phyloP scores from a whole-genome alignment of 2,113 vertebrate species.

The Plotosus lineatus region DNA sequence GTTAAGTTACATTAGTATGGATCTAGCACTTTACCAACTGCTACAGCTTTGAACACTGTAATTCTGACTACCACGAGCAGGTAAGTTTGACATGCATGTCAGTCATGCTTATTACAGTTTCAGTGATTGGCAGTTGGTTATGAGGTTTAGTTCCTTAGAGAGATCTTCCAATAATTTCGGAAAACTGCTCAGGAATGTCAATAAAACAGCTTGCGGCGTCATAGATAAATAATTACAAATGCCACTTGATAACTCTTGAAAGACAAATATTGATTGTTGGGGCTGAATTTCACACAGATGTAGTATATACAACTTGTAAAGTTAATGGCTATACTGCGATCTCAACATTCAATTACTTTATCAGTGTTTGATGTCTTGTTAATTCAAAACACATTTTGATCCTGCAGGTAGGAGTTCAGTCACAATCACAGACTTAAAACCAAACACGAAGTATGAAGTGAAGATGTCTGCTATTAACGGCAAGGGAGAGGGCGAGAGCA shows the following conservation, averaged over 20 bases:
- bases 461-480: conserved; percentile 92
- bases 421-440: conserved; percentile 85
- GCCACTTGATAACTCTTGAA: not conserved
- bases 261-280: not conserved
- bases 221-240: not conserved
- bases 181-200: not conserved
- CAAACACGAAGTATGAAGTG: conserved; percentile 85
- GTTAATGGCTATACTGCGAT: not conserved
- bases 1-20: not conserved
- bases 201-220: not conserved
- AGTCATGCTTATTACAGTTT: not conserved
- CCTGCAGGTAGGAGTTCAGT: conserved; percentile 66
- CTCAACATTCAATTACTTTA: not conserved
- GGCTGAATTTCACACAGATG: not conserved
- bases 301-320: not conserved
- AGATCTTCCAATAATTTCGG: not conserved
- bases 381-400: conserved; percentile 4
- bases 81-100: not conserved
- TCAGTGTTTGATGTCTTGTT: not conserved
- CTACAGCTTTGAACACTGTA: not conserved
- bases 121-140: not conserved
- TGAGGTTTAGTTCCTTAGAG: not conserved
- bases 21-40: not conserved
- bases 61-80: not conserved
- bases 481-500: conserved; percentile 90